These are phyloP conservation scores for Cryptoblepharus egeriae DNA, from an alignment of 2,797 vertebrate genomes.

Conservation along the genomic window DNA sequence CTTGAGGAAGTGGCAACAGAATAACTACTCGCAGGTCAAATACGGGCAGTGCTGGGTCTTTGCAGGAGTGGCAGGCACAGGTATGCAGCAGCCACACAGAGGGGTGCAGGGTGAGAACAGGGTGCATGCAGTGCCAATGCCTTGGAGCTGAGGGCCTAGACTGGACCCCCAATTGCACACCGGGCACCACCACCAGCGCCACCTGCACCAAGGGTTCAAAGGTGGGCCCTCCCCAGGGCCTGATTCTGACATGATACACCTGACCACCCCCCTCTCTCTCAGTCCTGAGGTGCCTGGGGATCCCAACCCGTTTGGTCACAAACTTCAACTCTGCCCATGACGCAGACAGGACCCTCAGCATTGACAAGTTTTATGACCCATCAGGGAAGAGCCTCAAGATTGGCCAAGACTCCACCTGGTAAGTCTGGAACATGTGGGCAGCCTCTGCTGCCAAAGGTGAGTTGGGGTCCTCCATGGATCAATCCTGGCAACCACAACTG, in stretches of 20 bases:
- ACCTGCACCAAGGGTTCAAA: no score
- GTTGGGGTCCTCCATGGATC: no score
- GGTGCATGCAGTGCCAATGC: no score
- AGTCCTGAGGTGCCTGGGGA: constrained; percentile 89
- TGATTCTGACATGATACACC: no score
- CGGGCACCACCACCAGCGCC: no score
- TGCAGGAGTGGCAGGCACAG: constrained; percentile 90
- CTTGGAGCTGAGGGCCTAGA: no score
- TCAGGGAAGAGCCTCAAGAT: constrained; percentile 69
- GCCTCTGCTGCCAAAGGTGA: background rate
- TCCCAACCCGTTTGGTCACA: constrained; percentile 86
- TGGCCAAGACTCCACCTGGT: constrained; percentile 86
- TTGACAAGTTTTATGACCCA: constrained; percentile 81
- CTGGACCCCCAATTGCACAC: no score
- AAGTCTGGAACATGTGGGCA: constrained; percentile 49
- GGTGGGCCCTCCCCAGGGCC: background rate
- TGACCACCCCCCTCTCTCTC: constrained; percentile 28
- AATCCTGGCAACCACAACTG: no score
- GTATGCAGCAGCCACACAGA: constrained; percentile 70
- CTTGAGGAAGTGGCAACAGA: constrained; percentile 85
- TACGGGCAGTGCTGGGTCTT: constrained; percentile 98
- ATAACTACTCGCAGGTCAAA: constrained; percentile 80
- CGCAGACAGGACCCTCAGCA: constrained; percentile 78
- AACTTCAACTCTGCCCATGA: constrained; percentile 91
- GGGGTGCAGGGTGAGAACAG: background rate